Base-by-base conservation (phyloP, 2,113 vertebrate species). In the Pseudopipra pipra region DNA sequence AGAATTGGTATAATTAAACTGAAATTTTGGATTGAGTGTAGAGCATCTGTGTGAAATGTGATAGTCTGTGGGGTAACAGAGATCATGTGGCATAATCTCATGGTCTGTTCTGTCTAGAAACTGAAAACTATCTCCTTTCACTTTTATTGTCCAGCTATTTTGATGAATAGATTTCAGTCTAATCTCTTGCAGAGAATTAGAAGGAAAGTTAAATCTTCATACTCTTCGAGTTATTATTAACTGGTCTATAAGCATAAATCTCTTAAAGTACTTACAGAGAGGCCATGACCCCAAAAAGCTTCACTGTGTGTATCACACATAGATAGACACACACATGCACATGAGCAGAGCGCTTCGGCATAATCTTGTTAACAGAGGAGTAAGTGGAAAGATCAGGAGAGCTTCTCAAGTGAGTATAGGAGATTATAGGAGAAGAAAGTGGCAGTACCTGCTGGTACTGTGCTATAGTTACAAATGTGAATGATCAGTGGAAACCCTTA, bases 61-160 rank as follows among this genome's bases (percentile, higher is more conserved):
- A 14, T n/a, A 70, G 62, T 31, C 51, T 83, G 31, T 46, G 41
- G 62, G 28, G n/a, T 70, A 85, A 56, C 5, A 19, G 66, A 87
- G 74, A 70, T 83, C 1, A 0, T 0, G 1, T 46, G 46, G 11
- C 31, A 41, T 82, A 31, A 68, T 79, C 31, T 72, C 4, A 4
- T 33, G 15, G 37, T 59, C 52, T 65, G 7, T 39, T 93, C 54
- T 75, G 27, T 68, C 49, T 76, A 41, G 82, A 87, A 94, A 63
- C 61, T 61, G 61, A 67, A 87, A 85, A 85, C 31, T 33, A 14
- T 41, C 56, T 89, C 41, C 22, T 15, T 78, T 78, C 35, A 35
- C 30, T 62, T 83, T 54, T 72, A 24, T 75, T 66, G 35, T 76
- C 52, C 41, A 78, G 37, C 30, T 66, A 59, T 20, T 86, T 93